A percentile compares a stretch with the other conserved stretches of the same genome.
Evolutionary conservation across 2,797 vertebrate species (phyloP).

Genomic region (Platyrinchus mystaceus): DNA sequence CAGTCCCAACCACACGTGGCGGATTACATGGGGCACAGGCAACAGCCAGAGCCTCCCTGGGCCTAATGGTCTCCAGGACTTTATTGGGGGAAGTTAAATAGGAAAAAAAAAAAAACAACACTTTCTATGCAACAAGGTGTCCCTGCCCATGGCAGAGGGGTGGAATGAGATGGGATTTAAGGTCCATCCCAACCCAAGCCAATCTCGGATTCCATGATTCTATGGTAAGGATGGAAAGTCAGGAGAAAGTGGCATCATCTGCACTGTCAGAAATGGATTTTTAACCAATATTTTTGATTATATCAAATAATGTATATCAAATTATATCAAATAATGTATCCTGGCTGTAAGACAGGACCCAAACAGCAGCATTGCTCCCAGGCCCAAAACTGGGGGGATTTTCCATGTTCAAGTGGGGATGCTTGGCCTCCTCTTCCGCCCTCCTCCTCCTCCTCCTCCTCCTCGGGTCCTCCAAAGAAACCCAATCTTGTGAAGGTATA

Average conservation of each 20-base stretch:
- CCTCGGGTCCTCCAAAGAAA: not conserved
- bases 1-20: fast-evolving
- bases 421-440: not conserved
- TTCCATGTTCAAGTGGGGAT: not conserved
- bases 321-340: not conserved
- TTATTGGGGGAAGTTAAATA: not conserved
- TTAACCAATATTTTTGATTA: not conserved
- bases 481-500: not conserved
- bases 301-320: no score
- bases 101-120: not conserved
- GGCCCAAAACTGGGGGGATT: not conserved
- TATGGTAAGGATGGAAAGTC: not conserved
- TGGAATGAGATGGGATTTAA: not conserved
- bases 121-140: not conserved
- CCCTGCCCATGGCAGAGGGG: not conserved
- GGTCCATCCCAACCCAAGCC: not conserved
- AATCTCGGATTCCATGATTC: not conserved
- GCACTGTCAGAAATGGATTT: not conserved
- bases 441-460: not conserved
- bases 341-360: not conserved
- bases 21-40: not conserved
- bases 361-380: not conserved
- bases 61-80: fast-evolving
- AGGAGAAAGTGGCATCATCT: not conserved
- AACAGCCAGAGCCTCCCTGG: not conserved